phyloP scores from a whole-genome alignment of 1,140 invertebrate species.

The Drosophila virilis region DNA sequence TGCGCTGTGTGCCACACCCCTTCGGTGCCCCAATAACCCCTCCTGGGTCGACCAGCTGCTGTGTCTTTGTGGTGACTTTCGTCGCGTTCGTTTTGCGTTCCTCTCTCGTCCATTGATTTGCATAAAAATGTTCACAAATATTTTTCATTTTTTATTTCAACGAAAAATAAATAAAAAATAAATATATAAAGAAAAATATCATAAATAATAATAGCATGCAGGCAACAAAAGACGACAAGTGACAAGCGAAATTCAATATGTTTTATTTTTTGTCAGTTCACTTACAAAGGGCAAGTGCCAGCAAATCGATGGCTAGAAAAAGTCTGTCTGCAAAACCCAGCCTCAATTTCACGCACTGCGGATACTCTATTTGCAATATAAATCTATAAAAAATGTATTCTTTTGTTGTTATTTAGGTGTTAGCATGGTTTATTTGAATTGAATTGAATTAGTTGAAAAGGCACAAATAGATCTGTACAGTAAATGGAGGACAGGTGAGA shows the following conservation, averaged over 20 bases:
- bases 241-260: slow-evolving; percentile 66
- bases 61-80: slow-evolving; percentile 39
- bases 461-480: too few species aligned
- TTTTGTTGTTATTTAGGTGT: too few species aligned
- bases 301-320: background rate
- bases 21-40: background rate
- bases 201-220: slow-evolving; percentile 8
- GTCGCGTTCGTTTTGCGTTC: slow-evolving; percentile 6
- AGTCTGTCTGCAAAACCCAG: slow-evolving; percentile 5
- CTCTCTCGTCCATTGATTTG: slow-evolving; percentile 61
- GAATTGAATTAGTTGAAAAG: too few species aligned
- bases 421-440: too few species aligned
- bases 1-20: slow-evolving; percentile 5
- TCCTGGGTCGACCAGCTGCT: background rate
- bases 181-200: slow-evolving; percentile 5
- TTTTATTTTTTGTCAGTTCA: slow-evolving; percentile 26
- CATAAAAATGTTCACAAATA: slow-evolving; percentile 80
- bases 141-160: slow-evolving; percentile 67
- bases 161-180: slow-evolving; percentile 35
- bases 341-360: too few species aligned
- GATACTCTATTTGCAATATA: background rate
- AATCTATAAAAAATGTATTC: background rate
- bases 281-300: slow-evolving; percentile 18
- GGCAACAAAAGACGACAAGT: slow-evolving; percentile 45
- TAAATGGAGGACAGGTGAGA: too few species aligned